A percentile compares a stretch with the other conserved stretches of the same genome.
Conservation (phyloP, 2,113 vertebrate species). For the Edolisoma coerulescens region DNA sequence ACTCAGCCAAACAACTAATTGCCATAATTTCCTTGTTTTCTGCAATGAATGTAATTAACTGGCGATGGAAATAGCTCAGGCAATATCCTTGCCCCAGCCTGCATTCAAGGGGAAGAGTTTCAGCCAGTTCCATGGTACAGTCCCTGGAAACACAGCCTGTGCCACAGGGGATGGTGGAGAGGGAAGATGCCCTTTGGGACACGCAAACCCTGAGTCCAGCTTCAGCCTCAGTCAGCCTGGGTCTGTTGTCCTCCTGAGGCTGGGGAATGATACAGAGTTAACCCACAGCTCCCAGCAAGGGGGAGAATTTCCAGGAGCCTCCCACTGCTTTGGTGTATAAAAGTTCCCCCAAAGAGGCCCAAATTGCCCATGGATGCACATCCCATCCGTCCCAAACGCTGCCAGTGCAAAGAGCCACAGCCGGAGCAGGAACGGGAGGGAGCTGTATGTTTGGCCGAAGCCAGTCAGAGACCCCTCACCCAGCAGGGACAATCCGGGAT, state of each 20-base stretch:
- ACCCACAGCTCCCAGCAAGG: not conserved
- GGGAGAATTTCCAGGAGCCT: not conserved
- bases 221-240: not conserved
- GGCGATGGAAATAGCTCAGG: not conserved
- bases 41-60: not conserved
- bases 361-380: not conserved
- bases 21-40: not conserved
- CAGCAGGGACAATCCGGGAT: not conserved
- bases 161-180: not conserved
- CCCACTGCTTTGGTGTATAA: not conserved
- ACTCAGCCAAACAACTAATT: not conserved
- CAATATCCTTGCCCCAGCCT: not conserved
- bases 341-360: not conserved
- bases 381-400: accelerated
- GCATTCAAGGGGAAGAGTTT: not conserved
- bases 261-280: not conserved
- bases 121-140: not conserved
- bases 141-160: not conserved
- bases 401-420: not conserved
- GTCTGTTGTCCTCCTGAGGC: not conserved
- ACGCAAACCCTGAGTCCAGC: not conserved
- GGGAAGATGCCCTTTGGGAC: not conserved
- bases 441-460: not conserved
- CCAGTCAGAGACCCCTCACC: accelerated
- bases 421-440: accelerated